Base-by-base conservation (phyloP, 53 echinoderm and acorn worm species). In the Holothuria leucospilota region DNA sequence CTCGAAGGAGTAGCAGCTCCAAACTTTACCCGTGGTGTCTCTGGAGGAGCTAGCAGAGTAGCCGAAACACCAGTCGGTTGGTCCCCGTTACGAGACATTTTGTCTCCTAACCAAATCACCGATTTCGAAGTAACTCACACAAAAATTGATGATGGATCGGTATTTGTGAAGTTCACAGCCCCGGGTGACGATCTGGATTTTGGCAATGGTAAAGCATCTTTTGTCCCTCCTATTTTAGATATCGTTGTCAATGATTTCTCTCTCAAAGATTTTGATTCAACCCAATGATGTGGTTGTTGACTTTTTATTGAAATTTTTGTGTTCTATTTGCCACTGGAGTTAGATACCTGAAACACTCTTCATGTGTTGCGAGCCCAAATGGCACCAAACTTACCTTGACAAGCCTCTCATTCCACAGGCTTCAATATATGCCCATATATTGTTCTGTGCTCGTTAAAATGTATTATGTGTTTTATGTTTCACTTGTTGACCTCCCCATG, bases 161-260 rank as follows among this genome's bases (percentile, higher is more conserved):
- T 75, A 14, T 24, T 10, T 2, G 25, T 75, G 13, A 75, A 15
- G 24, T 75, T 75, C 16, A 75, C 75, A 52, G 75, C 75, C 24
- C 75, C 75, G 5, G 75, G 75, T 18, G 75, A 75, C 52, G 75
- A 75, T 75, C 53, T 75, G 25, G 75, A 75, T 26, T 75, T 52
- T 75, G 75, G 75, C 41, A 75, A 27, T 75, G 75, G 75, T 75
- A 51, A 49, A 13, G 6, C 1, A n/a, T 2, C 21, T 26, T 51
- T 21, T 49, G 27, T 26, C 10, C 15, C 6, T 20, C 10, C 38
- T 9, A 6, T 18, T 56, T 56, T 56, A 18, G 4, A 18, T 15
- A 18, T 4, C 56, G 8, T 46, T 11, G 46, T 46, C 8, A 46
- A 46, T 46, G 46, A 46, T 34, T 34, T 34, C 2, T n/a, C n/a